Evolutionary conservation across 2,888 invertebrate genomes (phyloP).

Genomic region (Mantis religiosa): DNA sequence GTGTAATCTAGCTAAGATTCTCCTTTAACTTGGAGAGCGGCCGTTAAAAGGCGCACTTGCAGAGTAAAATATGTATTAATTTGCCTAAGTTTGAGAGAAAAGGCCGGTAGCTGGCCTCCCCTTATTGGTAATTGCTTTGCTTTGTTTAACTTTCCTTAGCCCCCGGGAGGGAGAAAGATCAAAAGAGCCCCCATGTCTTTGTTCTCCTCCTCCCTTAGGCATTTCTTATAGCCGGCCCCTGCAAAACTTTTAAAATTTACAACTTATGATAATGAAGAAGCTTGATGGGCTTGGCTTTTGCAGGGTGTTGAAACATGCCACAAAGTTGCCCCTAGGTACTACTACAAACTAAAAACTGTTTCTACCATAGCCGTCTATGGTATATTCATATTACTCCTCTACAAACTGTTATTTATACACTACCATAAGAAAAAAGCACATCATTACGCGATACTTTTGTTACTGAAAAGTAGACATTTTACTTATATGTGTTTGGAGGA

Average conservation of each 20-base stretch:
- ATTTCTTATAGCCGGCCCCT: background rate
- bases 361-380: too few species aligned
- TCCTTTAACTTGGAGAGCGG: background rate
- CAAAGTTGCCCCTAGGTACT: too few species aligned
- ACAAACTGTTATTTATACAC: too few species aligned
- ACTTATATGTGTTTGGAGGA: too few species aligned
- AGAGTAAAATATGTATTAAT: background rate
- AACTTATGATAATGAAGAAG: background rate
- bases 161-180: background rate
- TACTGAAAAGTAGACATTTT: too few species aligned
- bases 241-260: background rate
- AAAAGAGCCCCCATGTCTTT: background rate
- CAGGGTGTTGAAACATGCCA: background rate
- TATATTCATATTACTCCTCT: too few species aligned
- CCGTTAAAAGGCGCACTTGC: background rate
- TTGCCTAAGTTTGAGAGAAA: background rate
- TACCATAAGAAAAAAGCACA: too few species aligned
- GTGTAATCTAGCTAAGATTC: too few species aligned
- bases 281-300: background rate
- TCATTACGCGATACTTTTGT: too few species aligned
- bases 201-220: background rate
- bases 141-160: conserved; percentile 13
- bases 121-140: background rate
- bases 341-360: too few species aligned
- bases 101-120: background rate